phyloP scores from a whole-genome alignment of 2,797 vertebrate species.

The Percopsis omiscomaycus region DNA sequence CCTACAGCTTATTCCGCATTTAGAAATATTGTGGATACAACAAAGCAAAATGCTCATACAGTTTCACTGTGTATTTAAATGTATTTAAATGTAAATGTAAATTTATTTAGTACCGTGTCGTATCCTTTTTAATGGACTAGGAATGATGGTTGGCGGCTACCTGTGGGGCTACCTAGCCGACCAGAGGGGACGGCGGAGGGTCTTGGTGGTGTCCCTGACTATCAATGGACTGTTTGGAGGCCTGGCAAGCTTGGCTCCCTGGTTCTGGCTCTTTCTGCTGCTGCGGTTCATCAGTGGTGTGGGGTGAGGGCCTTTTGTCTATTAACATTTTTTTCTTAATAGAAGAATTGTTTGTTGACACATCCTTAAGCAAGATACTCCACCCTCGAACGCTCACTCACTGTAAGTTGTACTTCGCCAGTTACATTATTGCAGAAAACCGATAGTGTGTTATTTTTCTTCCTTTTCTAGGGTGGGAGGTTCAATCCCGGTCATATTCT shows the following conservation, averaged over 20 bases:
- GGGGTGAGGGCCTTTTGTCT: slow-evolving; percentile 60
- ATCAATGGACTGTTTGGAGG: slow-evolving; percentile 78
- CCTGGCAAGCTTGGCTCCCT: slow-evolving; percentile 67
- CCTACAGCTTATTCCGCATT: no score
- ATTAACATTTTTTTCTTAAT: background rate
- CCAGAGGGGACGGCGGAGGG: slow-evolving; percentile 69
- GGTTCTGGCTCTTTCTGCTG: slow-evolving; percentile 78
- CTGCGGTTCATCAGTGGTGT: slow-evolving; percentile 79
- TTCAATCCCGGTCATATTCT: slow-evolving; percentile 81
- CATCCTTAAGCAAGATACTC: no score
- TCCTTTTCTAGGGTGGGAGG: slow-evolving; percentile 73
- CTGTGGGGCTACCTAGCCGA: slow-evolving; percentile 80
- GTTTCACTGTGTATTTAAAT: background rate
- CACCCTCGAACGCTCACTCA: background rate
- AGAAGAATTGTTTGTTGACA: no score
- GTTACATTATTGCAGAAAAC: no score
- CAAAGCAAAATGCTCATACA: no score
- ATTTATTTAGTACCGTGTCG: background rate
- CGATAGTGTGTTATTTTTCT: background rate
- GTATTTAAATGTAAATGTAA: no score
- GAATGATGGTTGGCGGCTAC: slow-evolving; percentile 83
- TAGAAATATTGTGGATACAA: no score
- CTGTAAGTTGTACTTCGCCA: background rate
- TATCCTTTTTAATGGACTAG: slow-evolving; percentile 37
- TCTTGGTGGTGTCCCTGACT: slow-evolving; percentile 73